Percentiles rank a stretch among this genome's conserved stretches.
phyloP scores from a whole-genome alignment of 2,888 invertebrate species.

The Cryptocephalus primarius region DNA sequence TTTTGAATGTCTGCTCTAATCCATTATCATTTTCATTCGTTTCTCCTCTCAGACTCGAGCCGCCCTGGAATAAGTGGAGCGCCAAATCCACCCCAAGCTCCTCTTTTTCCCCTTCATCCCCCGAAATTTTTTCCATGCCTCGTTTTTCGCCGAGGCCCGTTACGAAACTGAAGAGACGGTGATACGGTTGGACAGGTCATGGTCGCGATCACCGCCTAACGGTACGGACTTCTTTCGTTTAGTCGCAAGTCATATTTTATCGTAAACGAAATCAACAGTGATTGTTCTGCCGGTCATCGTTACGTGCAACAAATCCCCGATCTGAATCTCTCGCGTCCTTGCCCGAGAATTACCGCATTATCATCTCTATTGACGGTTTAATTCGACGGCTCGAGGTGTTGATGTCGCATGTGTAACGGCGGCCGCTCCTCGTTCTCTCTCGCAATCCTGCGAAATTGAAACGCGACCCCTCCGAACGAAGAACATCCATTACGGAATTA shows the following conservation, averaged over 20 bases:
- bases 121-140: conserved; percentile 4
- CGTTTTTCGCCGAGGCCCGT: neutral
- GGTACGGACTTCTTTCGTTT: conserved; percentile 1
- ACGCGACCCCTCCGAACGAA: no score
- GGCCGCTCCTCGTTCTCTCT: conserved; percentile 15
- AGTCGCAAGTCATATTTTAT: conserved; percentile 14
- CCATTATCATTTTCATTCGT: conserved; percentile 14
- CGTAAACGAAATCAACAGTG: conserved; percentile 17
- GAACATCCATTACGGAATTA: no score
- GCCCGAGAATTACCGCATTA: no score
- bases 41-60: neutral
- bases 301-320: conserved; percentile 7
- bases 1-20: conserved; percentile 12
- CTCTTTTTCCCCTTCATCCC: neutral
- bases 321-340: no score
- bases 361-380: no score
- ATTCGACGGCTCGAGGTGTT: conserved; percentile 9
- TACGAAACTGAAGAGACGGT: neutral
- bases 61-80: no score
- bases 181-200: neutral
- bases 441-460: conserved; percentile 25
- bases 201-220: neutral
- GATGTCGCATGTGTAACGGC: conserved; percentile 13
- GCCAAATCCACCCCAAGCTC: no score
- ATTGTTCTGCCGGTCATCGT: conserved; percentile 15